phyloP scores from a whole-genome alignment of 2,888 invertebrate genomes.

The Drosophila suboccidentalis region DNA sequence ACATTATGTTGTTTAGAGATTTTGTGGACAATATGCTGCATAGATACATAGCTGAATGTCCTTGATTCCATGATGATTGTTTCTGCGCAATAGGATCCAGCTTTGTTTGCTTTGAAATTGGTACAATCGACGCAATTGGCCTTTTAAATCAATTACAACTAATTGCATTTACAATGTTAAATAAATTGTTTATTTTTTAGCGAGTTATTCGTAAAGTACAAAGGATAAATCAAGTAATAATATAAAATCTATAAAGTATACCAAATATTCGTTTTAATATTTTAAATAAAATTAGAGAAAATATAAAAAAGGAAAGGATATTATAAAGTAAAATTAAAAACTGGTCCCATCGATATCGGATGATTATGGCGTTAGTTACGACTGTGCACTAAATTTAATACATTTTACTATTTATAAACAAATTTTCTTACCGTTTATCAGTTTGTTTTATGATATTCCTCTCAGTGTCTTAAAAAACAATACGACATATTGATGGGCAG shows the following conservation, averaged over 20 bases:
- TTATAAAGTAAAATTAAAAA: no score
- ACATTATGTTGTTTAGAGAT: constrained; percentile 52
- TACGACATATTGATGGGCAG: constrained; percentile 42
- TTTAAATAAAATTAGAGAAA: no score
- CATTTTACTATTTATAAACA: no score
- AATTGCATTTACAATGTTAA: not conserved
- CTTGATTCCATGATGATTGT: constrained; percentile 1
- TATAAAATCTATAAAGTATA: no score
- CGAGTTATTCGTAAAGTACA: not conserved
- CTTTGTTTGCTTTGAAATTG: not conserved
- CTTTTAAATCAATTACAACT: not conserved
- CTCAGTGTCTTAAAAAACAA: constrained; percentile 28
- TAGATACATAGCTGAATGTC: not conserved
- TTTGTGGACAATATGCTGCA: constrained; percentile 37
- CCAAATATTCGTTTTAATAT: no score
- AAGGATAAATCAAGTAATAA: no score
- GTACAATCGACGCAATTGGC: not conserved
- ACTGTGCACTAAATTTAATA: no score
- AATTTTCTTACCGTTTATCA: not conserved
- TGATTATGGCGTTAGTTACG: no score
- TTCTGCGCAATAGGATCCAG: not conserved
- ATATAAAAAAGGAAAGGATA: no score
- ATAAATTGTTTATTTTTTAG: not conserved
- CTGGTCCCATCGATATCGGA: no score
- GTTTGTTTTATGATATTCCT: constrained; percentile 14